Evolutionary conservation across 2,113 vertebrate genomes (phyloP).

Genomic region (Mesembrinibis cayennensis): DNA sequence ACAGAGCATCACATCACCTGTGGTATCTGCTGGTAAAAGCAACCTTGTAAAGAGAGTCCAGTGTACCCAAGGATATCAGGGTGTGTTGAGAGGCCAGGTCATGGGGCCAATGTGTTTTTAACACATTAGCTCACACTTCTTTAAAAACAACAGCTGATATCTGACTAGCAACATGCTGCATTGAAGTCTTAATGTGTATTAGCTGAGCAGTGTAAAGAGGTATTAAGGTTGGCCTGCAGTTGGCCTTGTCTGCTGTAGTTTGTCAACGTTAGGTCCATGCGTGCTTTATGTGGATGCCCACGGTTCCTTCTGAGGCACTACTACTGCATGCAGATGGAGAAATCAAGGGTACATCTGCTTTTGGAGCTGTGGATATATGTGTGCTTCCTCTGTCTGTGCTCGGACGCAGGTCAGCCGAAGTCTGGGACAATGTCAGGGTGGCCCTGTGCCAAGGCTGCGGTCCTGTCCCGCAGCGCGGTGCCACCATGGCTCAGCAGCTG

Average conservation of each 20-base stretch:
- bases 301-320: neutral
- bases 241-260: neutral
- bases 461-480: fast-evolving
- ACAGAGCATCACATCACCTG: neutral
- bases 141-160: neutral
- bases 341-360: neutral
- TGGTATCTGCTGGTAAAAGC: neutral
- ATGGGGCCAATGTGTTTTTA: neutral
- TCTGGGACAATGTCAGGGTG: fast-evolving
- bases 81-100: neutral
- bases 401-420: fast-evolving
- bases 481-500: neutral
- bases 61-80: neutral
- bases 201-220: neutral
- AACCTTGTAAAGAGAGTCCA: neutral
- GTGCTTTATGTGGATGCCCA: neutral
- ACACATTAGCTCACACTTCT: neutral
- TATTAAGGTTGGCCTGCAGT: neutral
- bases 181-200: neutral
- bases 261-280: neutral
- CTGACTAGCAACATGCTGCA: neutral
- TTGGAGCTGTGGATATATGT: neutral
- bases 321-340: neutral
- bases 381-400: neutral
- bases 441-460: neutral